Conservation (phyloP, 2,113 vertebrate genomes). For the Mormyrus iriodes region DNA sequence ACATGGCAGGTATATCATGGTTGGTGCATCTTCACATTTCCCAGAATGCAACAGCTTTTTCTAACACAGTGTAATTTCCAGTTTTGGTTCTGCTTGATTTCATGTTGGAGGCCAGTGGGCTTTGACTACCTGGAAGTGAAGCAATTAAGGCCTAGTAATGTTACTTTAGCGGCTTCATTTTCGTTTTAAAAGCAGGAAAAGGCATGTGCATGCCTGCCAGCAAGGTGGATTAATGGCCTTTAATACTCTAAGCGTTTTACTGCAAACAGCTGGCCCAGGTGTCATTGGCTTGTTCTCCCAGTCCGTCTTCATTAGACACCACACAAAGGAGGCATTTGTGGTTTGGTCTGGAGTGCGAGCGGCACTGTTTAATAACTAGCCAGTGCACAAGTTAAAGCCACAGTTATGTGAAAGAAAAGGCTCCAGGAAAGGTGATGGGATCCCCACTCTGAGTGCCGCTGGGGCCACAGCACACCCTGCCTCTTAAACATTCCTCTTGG, state of each 20-base stretch:
- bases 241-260: slow-evolving; percentile 44
- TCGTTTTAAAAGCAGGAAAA: slow-evolving; percentile 50
- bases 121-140: slow-evolving; percentile 35
- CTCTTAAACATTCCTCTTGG: slow-evolving; percentile 32
- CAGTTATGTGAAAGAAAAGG: slow-evolving; percentile 17
- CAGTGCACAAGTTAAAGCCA: slow-evolving; percentile 37
- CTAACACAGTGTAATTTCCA: not conserved
- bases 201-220: slow-evolving; percentile 36
- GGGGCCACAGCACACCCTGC: slow-evolving; percentile 36
- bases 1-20: not conserved
- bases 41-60: not conserved
- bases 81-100: not conserved
- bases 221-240: slow-evolving; percentile 52
- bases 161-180: slow-evolving; percentile 49
- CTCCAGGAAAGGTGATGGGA: slow-evolving; percentile 29
- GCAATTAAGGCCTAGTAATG: slow-evolving; percentile 53
- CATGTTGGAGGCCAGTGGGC: not conserved
- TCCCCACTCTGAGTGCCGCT: slow-evolving; percentile 40
- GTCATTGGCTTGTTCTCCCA: slow-evolving; percentile 28
- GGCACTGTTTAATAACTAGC: slow-evolving; percentile 38
- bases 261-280: slow-evolving; percentile 57
- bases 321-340: slow-evolving; percentile 23
- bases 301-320: slow-evolving; percentile 26
- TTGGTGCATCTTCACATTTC: not conserved
- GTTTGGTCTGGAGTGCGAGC: slow-evolving; percentile 13